Base-by-base conservation (phyloP, 2,113 vertebrate genomes). In the Rostratula benghalensis region DNA sequence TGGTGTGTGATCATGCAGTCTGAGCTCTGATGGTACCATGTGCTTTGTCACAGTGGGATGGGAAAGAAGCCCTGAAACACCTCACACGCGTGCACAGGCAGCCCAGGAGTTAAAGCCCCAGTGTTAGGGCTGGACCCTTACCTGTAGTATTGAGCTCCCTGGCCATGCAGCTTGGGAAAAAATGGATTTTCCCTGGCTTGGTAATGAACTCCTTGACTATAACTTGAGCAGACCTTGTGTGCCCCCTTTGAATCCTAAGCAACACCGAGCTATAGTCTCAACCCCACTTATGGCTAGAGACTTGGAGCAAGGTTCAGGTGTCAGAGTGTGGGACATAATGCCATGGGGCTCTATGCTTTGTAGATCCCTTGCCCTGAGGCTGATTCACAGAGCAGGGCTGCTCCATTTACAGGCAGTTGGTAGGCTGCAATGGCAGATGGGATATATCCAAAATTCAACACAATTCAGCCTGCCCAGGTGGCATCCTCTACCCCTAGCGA, bases 1-100 rank as follows among this genome's bases (percentile, higher is more conserved):
- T 69, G 31, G 28, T 1, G 2, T 80, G 18, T 0, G 1, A 37
- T 53, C 1, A 0, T 28, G 61, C 2, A 1, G 21, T 20, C 35
- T 45, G 25, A 60, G 53, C 20, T 75, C 8, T 53, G 2, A 1
- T 59, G 37, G 21, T 35, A 30, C 7, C 37, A 7, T 16, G 22
- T 20, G 0, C 35, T 78, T 48, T 11, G 20, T 70, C 1, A 3
- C 18, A 8, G 1, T 0, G 2, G 23, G 39, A 65, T 50, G 1
- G 4, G n/a, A 6, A 25, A 76, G 43, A 76, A 90, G 45, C 10
- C 17, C 46, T 56, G 37, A 41, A 51, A 21, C 33, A 19, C 15
- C 23, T 63, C 60, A 13, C 13, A 33, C 1, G 0, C 22, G 13
- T 30, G 46, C 39, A 35, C 23, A 25, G n/a, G 16, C 30, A 71